A percentile compares a stretch with the other conserved stretches of the same genome.
These are phyloP conservation scores for Numenius arquata DNA, from an alignment of 2,113 vertebrate genomes.

Conservation along the genomic window DNA sequence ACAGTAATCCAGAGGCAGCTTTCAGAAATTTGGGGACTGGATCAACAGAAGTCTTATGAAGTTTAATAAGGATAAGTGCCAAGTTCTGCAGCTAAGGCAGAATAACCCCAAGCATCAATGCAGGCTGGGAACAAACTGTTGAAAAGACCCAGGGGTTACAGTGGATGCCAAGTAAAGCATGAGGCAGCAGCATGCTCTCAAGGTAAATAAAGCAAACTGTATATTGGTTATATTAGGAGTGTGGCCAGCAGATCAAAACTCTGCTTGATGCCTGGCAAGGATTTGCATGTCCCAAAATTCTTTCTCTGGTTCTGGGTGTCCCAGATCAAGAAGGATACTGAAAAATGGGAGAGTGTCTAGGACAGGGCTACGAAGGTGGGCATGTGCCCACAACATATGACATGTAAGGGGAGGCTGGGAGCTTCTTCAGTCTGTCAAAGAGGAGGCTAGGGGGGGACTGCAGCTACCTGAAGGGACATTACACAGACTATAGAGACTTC, in stretches of 20 bases:
- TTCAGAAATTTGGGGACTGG: neutral
- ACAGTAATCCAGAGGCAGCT: neutral
- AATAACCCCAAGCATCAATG: neutral
- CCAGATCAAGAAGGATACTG: neutral
- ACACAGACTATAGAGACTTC: neutral
- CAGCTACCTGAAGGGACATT: neutral
- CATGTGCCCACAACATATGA: neutral
- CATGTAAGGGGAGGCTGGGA: neutral
- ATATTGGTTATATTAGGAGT: neutral
- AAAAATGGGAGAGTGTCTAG: neutral
- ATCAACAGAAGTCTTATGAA: neutral
- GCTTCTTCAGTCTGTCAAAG: neutral
- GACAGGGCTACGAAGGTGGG: neutral
- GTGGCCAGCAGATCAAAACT: neutral
- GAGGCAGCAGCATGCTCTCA: neutral
- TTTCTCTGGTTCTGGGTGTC: neutral
- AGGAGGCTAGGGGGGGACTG: neutral
- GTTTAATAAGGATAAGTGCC: neutral
- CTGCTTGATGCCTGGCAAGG: neutral
- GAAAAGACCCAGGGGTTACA: neutral
- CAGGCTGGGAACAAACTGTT: neutral
- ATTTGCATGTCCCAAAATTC: neutral
- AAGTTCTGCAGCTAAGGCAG: neutral
- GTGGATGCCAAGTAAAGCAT: constrained; percentile 11
- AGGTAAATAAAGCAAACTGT: constrained; percentile 18